Evolutionary conservation across 1,140 invertebrate species (phyloP), one percentile per base, ranked within the genome.

Genomic region (Limonius californicus): DNA sequence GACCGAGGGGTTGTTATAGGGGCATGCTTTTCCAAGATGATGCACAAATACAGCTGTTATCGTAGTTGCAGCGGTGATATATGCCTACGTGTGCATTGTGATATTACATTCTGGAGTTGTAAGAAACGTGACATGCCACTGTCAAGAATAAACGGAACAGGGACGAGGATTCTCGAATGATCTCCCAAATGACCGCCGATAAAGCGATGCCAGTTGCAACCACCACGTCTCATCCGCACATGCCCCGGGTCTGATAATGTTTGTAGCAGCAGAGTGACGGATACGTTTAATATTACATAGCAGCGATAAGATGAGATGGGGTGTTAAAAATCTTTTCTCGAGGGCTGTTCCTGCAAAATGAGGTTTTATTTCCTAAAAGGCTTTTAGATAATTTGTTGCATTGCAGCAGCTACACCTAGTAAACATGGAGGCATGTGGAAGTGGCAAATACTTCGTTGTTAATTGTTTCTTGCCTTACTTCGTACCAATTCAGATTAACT

Each of bases 91-190:
- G 9, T 27, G 23, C 23, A 27, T 27, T 27, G 3, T 27, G 23
- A 27, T 27, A 27, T 27, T 27, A 27, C 9, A 27, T 27, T 27
- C 23, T 27, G 23, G 9, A 27, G 23, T 4, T 27, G 23, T 27
- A 45, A 45, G n/a, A 45, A 45, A 45, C 42, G 42, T 45, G 42
- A 45, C 42, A 45, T 45, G 42, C 16, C 42, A 45, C n/a, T 45
- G 42, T 45, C 42, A 45, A 45, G 42, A 45, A 18, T 45, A 45
- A 4, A 35, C 8, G 32, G 32, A 45, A 45, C n/a, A 18, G n/a
- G n/a, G 42, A 45, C 12, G 16, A 18, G 14, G 4, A 18, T 45
- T 12, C 42, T 18, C 16, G 42, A 45, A 45, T 27, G 23, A 4
- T 27, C 42, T 45, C 42, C 42, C 42, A n/a, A 18, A 45, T 45